Base-by-base conservation (phyloP, 1,140 invertebrate genomes). In the Trachymyrmex cornetzi region DNA sequence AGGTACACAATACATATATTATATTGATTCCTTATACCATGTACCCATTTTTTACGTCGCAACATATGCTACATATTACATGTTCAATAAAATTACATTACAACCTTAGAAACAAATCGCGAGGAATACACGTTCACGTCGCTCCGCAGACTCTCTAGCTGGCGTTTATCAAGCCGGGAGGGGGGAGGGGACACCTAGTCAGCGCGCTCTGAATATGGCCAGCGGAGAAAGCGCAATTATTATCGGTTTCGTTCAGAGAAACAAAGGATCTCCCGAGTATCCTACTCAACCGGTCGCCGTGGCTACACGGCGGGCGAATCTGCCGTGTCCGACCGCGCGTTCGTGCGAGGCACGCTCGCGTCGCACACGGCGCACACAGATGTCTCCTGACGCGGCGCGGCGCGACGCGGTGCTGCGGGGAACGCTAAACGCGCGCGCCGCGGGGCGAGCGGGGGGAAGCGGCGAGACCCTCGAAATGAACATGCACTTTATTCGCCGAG, bases 301-400 rank as follows among this genome's bases (percentile, higher is more conserved):
- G 9, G 48, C 30, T 24, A 9, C 30, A 16, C 53, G 71, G 24
- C 63, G 30, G 53, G 3, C 0, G 16, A 27, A 19, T 34, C n/a
- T 38, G 22, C 16, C n/a, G 16, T 59, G 55, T 81, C 79, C 50
- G 55, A 72, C 66, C 44, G 77, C 44, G 38, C 38, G 44, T 75
- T 14, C 59, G 75, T 38, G 57, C 22, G 16, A 27, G 55, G 48
- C 63, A 11, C 77, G 77, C 77, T 48, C 63, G 30, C 66, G 16
- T 24, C 48, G 48, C 48, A 11, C 14, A 14, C 53, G 19, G 11
- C 27, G 67, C 53, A 48, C 67, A 61, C 24, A 74, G 30, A 81
- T 81, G 34, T 57, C 66, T n/a, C 50, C 50, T 69, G n/a, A 27
- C 27, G 24, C 12, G 9, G 6, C 6, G 55, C 7, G 38, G 16